Conservation (phyloP, 92 coral and sea anemone species). For the Zoanthus sansibaricus region DNA sequence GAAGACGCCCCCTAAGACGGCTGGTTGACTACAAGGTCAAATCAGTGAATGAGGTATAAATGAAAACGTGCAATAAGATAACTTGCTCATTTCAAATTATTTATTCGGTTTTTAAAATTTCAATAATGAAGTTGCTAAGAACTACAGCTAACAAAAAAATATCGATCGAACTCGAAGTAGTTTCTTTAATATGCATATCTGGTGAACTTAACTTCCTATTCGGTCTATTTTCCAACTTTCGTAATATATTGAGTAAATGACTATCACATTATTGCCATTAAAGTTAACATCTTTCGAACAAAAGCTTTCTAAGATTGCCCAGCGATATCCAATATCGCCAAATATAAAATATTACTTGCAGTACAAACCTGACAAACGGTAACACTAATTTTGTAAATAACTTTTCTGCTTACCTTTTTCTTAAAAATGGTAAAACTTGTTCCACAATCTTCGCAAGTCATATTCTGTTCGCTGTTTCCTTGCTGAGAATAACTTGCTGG, state of each 20-base stretch:
- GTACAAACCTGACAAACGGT: background rate
- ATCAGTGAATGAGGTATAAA: too few relatives aligned
- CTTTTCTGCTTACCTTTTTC: slow-evolving; percentile 72
- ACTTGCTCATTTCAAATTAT: background rate
- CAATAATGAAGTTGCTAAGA: background rate
- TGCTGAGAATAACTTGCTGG: slow-evolving; percentile 45
- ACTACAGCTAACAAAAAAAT: background rate
- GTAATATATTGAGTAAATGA: background rate
- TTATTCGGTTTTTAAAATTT: background rate
- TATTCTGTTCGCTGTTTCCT: slow-evolving; percentile 54
- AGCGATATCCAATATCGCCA: background rate
- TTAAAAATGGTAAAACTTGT: slow-evolving; percentile 75
- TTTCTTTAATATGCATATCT: background rate
- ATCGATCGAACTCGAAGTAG: background rate
- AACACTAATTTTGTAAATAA: background rate
- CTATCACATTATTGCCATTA: background rate
- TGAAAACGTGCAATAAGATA: background rate
- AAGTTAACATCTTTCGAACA: background rate
- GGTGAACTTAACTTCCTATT: background rate
- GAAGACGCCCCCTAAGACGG: too few relatives aligned
- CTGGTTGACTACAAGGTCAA: too few relatives aligned
- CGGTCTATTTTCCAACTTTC: background rate
- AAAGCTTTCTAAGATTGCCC: background rate
- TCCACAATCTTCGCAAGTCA: slow-evolving; percentile 86
- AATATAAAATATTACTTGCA: background rate